Conservation (phyloP, 2,888 invertebrate species). For the Trachelus stipa region DNA sequence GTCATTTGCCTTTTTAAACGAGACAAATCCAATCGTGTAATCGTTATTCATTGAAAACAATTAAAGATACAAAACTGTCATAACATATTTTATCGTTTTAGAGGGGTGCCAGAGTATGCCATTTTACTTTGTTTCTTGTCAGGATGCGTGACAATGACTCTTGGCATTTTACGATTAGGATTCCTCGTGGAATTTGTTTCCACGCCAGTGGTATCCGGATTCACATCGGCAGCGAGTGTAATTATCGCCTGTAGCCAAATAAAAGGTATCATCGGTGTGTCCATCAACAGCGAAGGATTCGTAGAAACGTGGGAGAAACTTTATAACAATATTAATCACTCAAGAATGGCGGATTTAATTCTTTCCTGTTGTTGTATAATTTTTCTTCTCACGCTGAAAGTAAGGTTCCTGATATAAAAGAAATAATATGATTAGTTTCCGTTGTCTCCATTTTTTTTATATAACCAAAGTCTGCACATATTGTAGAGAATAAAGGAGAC, state of each 20-base stretch:
- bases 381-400: conserved; percentile 73
- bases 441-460: background rate
- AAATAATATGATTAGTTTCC: background rate
- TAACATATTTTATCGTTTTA: conserved; percentile 28
- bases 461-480: background rate
- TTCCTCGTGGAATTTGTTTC: conserved; percentile 82
- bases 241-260: conserved; percentile 82
- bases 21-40: background rate
- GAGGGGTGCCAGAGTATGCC: conserved; percentile 71
- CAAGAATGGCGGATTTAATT: conserved; percentile 72
- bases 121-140: conserved; percentile 75
- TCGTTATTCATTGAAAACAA: background rate
- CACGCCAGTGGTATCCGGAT: conserved; percentile 79
- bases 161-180: conserved; percentile 76
- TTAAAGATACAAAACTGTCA: background rate
- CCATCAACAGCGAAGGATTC: conserved; percentile 74
- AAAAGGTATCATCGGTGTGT: conserved; percentile 75
- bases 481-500: conserved; percentile 74
- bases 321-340: conserved; percentile 69
- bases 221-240: conserved; percentile 81
- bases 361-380: conserved; percentile 74
- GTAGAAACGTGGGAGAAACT: conserved; percentile 72
- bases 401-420: conserved; percentile 44
- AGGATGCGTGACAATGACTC: conserved; percentile 74
- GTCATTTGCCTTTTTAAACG: background rate